Base-by-base conservation (phyloP, 2,797 vertebrate genomes). In the Poeciliopsis paucimaculata region DNA sequence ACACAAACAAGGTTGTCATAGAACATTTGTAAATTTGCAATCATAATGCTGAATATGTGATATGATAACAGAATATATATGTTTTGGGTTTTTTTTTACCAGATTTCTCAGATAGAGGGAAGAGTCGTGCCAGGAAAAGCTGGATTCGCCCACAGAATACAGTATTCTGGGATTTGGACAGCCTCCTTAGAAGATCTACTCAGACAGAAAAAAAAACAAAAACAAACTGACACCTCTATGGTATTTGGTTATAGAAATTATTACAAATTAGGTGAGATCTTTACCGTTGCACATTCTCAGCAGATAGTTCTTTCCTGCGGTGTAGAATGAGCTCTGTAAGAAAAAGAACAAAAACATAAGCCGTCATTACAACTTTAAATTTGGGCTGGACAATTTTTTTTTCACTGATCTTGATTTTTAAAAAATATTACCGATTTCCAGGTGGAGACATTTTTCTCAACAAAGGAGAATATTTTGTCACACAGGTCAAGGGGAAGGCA, bases 271-370 rank as follows among this genome's bases (percentile, higher is more conserved):
- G 46, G 47, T 6, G 45, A 20, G 7, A 43, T 80, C 60, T 96
- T 96, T 94, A 99, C 98, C 98, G 84, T 99, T 99, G 91, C 98
- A 99, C 98, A 99, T 99, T 89, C 98, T 96, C 70, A 99, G 93
- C 91, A 99, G 93, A 91, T 99, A 99, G 92, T 99, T 99, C 91
- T 99, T 99, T 78, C 98, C 98, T 46, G 98, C 98, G 60, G 98
- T 97, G 92, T 99, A 99, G 92, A 99, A 99, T 0, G 96, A 97
- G 91, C 94, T 98, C 98, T 99, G 91, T 78, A 90, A 86, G 90
- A 93, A 94, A 13, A 11, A n/a, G 12, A 18, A 55, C 10, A 46
- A 3, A 6, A 15, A 26, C 5, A 31, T 23, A 39, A 20, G 26
- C 47, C 1, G 13, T 4, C 4, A 45, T 20, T 45, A 20, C 16